Percentiles rank a stretch among this genome's conserved stretches.
Evolutionary conservation across 2,113 vertebrate genomes (phyloP).

Genomic region (Lagopus muta): DNA sequence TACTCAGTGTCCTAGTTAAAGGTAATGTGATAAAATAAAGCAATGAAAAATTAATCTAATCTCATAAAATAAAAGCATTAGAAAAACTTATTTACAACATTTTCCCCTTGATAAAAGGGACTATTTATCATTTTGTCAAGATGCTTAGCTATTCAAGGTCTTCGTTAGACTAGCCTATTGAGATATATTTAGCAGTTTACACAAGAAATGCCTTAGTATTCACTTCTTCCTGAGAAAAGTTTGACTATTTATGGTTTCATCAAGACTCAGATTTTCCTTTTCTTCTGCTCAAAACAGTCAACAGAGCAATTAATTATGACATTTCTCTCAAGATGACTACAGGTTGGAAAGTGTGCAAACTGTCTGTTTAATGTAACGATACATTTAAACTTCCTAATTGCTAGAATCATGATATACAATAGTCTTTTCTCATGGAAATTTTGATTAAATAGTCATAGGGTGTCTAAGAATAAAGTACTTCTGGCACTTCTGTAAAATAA

Average conservation of each 20-base stretch:
- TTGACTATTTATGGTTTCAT: slow-evolving; percentile 39
- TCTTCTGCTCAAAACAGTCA: slow-evolving; percentile 6
- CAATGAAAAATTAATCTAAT: slow-evolving; percentile 72
- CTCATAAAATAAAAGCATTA: slow-evolving; percentile 56
- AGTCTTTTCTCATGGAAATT: slow-evolving; percentile 33
- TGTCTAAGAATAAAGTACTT: slow-evolving; percentile 43
- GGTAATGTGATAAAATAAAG: slow-evolving; percentile 25
- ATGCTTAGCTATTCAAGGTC: slow-evolving; percentile 21
- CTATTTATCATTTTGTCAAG: slow-evolving; percentile 54
- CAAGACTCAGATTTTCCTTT: neutral
- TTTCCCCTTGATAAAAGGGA: slow-evolving; percentile 54
- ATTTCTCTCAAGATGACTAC: slow-evolving; percentile 48
- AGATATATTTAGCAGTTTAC: slow-evolving; percentile 33
- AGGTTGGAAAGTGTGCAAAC: slow-evolving; percentile 15
- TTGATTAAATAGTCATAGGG: slow-evolving; percentile 8
- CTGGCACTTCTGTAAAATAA: slow-evolving; percentile 25
- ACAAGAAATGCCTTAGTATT: neutral
- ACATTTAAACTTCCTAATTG: slow-evolving; percentile 21
- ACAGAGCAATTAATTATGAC: slow-evolving; percentile 43
- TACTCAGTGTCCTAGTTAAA: slow-evolving; percentile 22
- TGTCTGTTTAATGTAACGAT: neutral
- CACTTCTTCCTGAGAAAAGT: neutral
- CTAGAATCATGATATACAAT: slow-evolving; percentile 56
- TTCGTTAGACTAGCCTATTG: slow-evolving; percentile 31
- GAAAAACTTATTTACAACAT: slow-evolving; percentile 31